Base-by-base conservation (phyloP, 2,888 invertebrate genomes). In the Apamea anceps region DNA sequence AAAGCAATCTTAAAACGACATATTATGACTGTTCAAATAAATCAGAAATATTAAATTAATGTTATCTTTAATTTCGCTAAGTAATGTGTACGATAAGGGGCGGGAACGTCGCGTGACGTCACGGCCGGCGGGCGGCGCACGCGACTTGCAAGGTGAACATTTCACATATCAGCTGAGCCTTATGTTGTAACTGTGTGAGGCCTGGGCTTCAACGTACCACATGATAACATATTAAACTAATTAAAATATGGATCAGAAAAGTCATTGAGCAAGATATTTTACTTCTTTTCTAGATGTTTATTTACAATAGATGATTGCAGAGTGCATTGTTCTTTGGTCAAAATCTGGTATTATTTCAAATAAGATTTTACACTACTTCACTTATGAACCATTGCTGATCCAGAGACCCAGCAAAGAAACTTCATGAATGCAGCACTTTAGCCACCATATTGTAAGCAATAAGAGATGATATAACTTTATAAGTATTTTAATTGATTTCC, bases 101-200 rank as follows among this genome's bases (percentile, higher is more conserved):
- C 54, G 70, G 75, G 42, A 25, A 37, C 32, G 54, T 63, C 37
- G 68, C 28, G 79, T 83, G 87, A 80, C 78, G 80, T 80, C 87
- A 83, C 76, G 66, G 75, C 66, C 42, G 51, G 25, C 72, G 54
- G 74, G 57, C 73, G 48, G 80, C 82, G 76, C 77, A 81, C 67
- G 76, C 85, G 76, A 75, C 78, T 77, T n/a, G 81, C 68, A 85
- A 89, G 79, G 86, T 85, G 84, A 84, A 80, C 57, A 81, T 72
- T 81, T 86, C 75, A 80, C 79, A 72, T 62, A 77, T 81, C 82
- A 89, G 74, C 89, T 81, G 83, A 79, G 75, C 62, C 62, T 45
- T 48, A 65, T 79, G 74, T 71, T 72, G 74, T 75, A 81, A 82
- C 48, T 67, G 54, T 57, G n/a, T 68, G n/a, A 57, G 21, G 48